A percentile compares a stretch with the other conserved stretches of the same genome.
Conservation (phyloP, 2,888 invertebrate genomes). For the Lysandra coridon region DNA sequence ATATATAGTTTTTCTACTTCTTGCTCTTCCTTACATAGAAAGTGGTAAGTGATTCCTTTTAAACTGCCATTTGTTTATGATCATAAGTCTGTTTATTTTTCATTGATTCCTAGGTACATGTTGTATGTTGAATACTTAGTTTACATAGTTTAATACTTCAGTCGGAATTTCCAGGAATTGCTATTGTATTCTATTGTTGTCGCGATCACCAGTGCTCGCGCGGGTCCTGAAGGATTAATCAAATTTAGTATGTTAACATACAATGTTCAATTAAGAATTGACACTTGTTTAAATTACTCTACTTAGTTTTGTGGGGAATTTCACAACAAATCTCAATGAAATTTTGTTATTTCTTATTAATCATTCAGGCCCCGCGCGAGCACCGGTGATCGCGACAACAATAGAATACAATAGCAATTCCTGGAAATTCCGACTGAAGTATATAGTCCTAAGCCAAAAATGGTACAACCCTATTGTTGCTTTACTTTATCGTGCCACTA, state of each 20-base stretch:
- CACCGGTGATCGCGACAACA: too few relatives aligned
- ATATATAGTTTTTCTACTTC: conserved; percentile 84
- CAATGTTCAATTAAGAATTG: background rate
- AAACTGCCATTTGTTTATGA: background rate
- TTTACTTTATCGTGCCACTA: background rate
- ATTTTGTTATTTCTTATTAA: background rate
- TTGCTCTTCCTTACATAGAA: conserved; percentile 85
- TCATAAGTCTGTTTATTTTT: conserved; percentile 15
- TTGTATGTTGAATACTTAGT: background rate
- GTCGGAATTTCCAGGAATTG: too few relatives aligned
- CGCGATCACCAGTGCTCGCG: too few relatives aligned
- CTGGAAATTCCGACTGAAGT: too few relatives aligned
- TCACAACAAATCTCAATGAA: background rate
- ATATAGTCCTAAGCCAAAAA: background rate
- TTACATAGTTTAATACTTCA: background rate
- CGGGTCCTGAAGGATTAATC: too few relatives aligned
- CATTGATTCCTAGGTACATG: conserved; percentile 1
- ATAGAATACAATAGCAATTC: too few relatives aligned
- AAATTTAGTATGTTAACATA: background rate
- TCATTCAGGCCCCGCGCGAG: too few relatives aligned
- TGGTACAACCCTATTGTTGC: background rate
- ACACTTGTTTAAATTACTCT: background rate
- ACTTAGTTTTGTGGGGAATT: background rate
- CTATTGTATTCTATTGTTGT: too few relatives aligned
- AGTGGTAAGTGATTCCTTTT: conserved; percentile 80